Conservation (phyloP, 2,888 invertebrate species). For the Melanargia galathea region DNA sequence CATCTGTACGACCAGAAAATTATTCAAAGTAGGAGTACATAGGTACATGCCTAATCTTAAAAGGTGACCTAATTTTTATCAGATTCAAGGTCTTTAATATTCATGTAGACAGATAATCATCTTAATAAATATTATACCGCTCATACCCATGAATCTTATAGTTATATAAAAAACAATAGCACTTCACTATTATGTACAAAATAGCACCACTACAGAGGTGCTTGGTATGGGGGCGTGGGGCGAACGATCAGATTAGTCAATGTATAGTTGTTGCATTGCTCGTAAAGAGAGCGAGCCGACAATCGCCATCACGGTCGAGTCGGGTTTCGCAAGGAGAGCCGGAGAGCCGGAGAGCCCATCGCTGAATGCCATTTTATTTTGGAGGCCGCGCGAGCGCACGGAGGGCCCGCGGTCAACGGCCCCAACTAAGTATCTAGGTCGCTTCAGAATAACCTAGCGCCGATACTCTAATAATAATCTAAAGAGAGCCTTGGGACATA, state of each 20-base stretch:
- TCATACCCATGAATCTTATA: not conserved
- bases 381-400: constrained; percentile 77
- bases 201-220: not conserved
- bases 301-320: constrained; percentile 63
- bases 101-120: not conserved
- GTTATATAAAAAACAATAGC: not conserved
- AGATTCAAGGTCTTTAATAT: constrained; percentile 12
- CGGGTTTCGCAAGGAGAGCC: constrained; percentile 79
- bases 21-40: constrained; percentile 6
- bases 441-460: constrained; percentile 82
- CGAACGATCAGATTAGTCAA: constrained; percentile 48
- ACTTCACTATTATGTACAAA: not conserved
- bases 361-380: constrained; percentile 81
- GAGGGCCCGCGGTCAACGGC: constrained; percentile 82
- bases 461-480: constrained; percentile 81
- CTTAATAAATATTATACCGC: not conserved
- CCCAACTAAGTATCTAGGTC: constrained; percentile 80
- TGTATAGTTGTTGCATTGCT: constrained; percentile 61
- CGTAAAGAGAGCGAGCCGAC: constrained; percentile 60
- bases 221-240: constrained; percentile 36
- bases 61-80: constrained; percentile 8
- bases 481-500: constrained; percentile 69
- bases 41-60: constrained; percentile 4
- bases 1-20: not conserved
- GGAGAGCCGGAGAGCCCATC: no score